A percentile compares a stretch with the other conserved stretches of the same genome.
Conservation (phyloP, 1,140 invertebrate genomes). For the Drosophila pachea region DNA sequence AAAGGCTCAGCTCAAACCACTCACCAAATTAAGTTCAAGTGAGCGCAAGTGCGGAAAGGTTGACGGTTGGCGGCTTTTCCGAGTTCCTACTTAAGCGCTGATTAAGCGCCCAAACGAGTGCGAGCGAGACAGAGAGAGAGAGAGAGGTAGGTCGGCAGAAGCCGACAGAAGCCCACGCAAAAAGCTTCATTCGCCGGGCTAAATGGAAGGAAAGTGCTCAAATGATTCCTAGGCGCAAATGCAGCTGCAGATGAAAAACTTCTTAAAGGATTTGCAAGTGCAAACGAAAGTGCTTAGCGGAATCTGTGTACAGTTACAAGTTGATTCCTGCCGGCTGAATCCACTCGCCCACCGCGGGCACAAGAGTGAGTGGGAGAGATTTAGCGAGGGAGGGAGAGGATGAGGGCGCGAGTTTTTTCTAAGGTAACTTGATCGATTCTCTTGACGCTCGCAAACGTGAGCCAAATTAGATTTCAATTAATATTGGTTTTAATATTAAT, state of each 20-base stretch:
- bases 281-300: background rate
- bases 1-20: slow-evolving; percentile 34
- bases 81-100: slow-evolving; percentile 44
- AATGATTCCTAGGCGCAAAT: slow-evolving; percentile 1
- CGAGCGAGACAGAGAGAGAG: background rate
- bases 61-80: slow-evolving; percentile 28
- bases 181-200: background rate
- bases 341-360: no score
- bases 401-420: no score
- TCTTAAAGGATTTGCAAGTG: background rate
- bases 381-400: no score
- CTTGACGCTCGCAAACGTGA: no score
- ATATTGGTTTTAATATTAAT: no score
- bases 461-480: no score
- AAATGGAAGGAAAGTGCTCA: slow-evolving; percentile 4
- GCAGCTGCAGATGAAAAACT: background rate
- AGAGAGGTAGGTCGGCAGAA: background rate
- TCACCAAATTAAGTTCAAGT: slow-evolving; percentile 51
- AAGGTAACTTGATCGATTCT: no score
- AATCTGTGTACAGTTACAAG: no score
- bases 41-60: slow-evolving; percentile 47
- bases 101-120: slow-evolving; percentile 31
- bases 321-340: no score
- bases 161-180: background rate
- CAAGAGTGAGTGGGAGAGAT: no score